Evolutionary conservation across 1,140 invertebrate genomes (phyloP).

Genomic region (Drosophila eugracilis): DNA sequence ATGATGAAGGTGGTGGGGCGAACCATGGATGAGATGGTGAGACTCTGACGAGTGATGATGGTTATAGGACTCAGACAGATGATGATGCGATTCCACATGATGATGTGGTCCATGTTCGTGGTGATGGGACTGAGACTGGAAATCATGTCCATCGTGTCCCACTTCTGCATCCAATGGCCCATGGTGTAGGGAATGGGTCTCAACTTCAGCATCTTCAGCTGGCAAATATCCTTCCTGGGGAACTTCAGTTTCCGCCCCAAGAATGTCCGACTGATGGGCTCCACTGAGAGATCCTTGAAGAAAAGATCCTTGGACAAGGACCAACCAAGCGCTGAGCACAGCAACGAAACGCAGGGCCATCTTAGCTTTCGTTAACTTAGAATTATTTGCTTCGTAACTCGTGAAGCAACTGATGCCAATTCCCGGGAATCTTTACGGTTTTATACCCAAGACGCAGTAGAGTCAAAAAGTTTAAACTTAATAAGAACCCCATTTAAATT

Average conservation of each 20-base stretch:
- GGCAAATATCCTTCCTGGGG: conserved; percentile 28
- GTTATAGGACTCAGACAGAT: conserved; percentile 20
- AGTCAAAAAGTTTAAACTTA: conserved; percentile 18
- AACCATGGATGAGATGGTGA: conserved; percentile 15
- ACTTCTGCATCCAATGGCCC: neutral
- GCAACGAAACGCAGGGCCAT: conserved; percentile 26
- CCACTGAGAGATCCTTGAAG: conserved; percentile 1
- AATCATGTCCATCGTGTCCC: conserved; percentile 11
- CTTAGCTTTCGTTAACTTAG: neutral
- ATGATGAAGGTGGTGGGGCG: neutral
- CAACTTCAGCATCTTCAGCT: conserved; percentile 7
- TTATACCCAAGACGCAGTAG: conserved; percentile 26
- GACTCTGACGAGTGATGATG: conserved; percentile 22
- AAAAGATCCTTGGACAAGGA: conserved; percentile 11
- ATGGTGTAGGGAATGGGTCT: conserved; percentile 13
- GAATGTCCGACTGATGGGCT: conserved; percentile 6
- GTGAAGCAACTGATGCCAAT: conserved; percentile 41
- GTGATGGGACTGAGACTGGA: conserved; percentile 16
- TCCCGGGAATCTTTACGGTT: conserved; percentile 21
- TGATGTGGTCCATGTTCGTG: conserved; percentile 28
- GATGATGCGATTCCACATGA: conserved; percentile 29
- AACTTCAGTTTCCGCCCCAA: conserved; percentile 5
- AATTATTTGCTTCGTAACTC: conserved; percentile 21
- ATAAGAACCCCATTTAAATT: conserved; percentile 41
- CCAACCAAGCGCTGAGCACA: conserved; percentile 1